A percentile compares a stretch with the other conserved stretches of the same genome.
These are phyloP conservation scores for Marmota monax DNA, from an alignment of 2,113 vertebrate species.

Conservation along the genomic window DNA sequence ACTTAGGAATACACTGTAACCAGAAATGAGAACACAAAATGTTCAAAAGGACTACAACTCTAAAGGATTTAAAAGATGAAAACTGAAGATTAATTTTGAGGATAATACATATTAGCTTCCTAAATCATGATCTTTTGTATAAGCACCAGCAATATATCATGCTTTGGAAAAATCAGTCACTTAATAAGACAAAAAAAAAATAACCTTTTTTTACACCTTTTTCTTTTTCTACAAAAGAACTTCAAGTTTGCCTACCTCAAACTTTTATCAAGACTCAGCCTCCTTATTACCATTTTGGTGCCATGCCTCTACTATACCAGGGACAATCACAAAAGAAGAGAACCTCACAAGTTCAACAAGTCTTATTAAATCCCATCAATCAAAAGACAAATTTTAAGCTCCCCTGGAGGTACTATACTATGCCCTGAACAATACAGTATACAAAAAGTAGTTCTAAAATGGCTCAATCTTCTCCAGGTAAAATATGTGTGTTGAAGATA, in stretches of 20 bases:
- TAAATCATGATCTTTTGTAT: not conserved
- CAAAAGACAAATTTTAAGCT: not conserved
- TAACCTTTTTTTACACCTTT: no score
- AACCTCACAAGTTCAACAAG: not conserved
- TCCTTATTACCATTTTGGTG: not conserved
- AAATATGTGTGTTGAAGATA: not conserved
- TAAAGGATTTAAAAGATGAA: constrained; percentile 34
- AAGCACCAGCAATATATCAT: not conserved
- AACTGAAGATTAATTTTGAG: constrained; percentile 58
- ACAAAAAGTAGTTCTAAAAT: not conserved
- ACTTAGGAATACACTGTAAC: not conserved
- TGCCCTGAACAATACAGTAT: not conserved
- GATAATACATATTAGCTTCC: constrained; percentile 1
- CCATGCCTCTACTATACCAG: not conserved
- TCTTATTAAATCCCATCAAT: not conserved
- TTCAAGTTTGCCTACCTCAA: not conserved
- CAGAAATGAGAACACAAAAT: constrained; percentile 63
- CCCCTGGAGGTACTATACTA: not conserved
- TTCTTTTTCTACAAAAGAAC: not conserved
- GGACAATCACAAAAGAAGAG: not conserved
- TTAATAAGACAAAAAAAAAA: not conserved
- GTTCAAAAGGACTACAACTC: constrained; percentile 15
- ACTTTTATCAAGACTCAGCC: not conserved
- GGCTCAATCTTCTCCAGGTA: not conserved
- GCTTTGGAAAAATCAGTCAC: constrained; percentile 33